A percentile compares a stretch with the other conserved stretches of the same genome.
These are phyloP conservation scores for Zele albiditarsus DNA, from an alignment of 2,888 invertebrate genomes.

Conservation along the genomic window DNA sequence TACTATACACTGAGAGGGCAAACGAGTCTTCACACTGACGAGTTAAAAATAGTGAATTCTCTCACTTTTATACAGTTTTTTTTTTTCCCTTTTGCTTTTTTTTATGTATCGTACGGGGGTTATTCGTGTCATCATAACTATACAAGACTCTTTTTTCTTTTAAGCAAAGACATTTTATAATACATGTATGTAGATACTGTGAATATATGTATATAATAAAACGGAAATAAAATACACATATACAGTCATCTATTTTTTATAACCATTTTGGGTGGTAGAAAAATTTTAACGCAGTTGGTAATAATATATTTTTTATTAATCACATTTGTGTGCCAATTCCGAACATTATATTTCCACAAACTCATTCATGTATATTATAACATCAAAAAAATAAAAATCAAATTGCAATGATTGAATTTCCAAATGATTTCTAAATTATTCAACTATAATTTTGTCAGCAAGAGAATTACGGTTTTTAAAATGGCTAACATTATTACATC, in stretches of 20 bases:
- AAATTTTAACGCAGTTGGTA: neutral
- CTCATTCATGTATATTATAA: too few species aligned
- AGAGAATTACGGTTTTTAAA: too few species aligned
- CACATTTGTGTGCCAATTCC: too few species aligned
- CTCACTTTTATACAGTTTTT: conserved; percentile 5
- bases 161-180: neutral
- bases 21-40: conserved; percentile 47
- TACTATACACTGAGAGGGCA: conserved; percentile 33
- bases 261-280: neutral
- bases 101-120: conserved; percentile 4
- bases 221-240: neutral
- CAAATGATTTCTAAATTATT: too few species aligned
- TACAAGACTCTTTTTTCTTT: conserved; percentile 18
- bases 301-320: too few species aligned
- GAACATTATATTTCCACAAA: too few species aligned
- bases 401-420: too few species aligned
- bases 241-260: neutral
- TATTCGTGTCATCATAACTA: conserved; percentile 37
- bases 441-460: too few species aligned
- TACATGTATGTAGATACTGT: neutral
- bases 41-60: conserved; percentile 51
- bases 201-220: neutral
- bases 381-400: too few species aligned
- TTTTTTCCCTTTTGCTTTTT: neutral
- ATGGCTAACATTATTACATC: too few species aligned